Evolutionary conservation across 2,113 vertebrate species (phyloP), one percentile per base, ranked within the genome.

Genomic region (Physeter macrocephalus): DNA sequence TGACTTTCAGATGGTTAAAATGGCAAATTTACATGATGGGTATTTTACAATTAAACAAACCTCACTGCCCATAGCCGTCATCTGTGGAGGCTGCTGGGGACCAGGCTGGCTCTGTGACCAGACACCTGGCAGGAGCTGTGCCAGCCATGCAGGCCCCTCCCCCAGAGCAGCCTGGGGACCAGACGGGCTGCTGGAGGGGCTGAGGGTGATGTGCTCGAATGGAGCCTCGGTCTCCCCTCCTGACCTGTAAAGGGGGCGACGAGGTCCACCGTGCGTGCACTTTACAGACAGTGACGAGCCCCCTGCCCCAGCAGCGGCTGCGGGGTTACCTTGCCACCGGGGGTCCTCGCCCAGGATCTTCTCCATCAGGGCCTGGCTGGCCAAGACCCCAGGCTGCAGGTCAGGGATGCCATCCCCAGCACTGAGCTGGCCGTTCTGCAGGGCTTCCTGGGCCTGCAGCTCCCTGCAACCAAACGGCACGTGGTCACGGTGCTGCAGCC

Each of bases 361-460:
- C 98, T 99, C 99, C 18, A 99, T 99, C 99, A 99, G 99, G 92
- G 99, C 99, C 98, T 99, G 99, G 97, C 99, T 99, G 96, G 99
- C 99, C 98, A 99, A 97, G 46, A 99, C 99, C 49, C 99, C 99
- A 0, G 99, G 99, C 54, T 99, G 99, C 91, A 99, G 98, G 75
- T 99, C 99, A 13, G 99, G 99, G 96, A 99, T 98, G 29, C 99
- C 98, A 74, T 99, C 99, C 36, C 99, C 98, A 0, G 99, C 98
- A 36, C 99, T 98, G 74, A 99, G 97, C 97, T 99, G 99, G 64
- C 99, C 99, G 31, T 99, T 99, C 88, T 99, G 99, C 87, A 99
- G 98, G 69, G 99, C 99, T 96, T 99, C 99, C 98, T 99, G 99
- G 93, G 99, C 99, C 98, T 99, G 99, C 67, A 99, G 99, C 98